Base-by-base conservation (phyloP, 2,797 vertebrate species). In the Scarus forsteni region DNA sequence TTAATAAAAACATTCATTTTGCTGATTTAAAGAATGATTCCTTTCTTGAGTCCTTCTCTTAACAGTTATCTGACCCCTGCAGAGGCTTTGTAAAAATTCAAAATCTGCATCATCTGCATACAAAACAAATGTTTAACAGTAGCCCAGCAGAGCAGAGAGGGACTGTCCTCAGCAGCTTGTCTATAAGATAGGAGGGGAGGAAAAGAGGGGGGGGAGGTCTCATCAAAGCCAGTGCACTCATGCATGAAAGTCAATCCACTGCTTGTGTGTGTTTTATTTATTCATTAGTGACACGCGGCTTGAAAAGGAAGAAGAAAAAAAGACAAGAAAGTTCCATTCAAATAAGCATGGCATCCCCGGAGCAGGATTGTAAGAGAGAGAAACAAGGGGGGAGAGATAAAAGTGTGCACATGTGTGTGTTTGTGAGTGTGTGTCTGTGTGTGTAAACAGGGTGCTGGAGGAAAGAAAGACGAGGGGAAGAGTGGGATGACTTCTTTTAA, bases 241-340 rank as follows among this genome's bases (percentile, higher is more conserved):
- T 84, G 93, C 93, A 86, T 94, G 92, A 93, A 94, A 93, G 92
- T 93, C 92, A 92, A 89, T 93, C 90, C 91, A 91, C 88, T 88
- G 89, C 87, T 84, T 89, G 85, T 88, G 88, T 92, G 90, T 92
- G 87, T 92, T 91, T 93, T 93, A 93, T 93, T 94, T 94, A 91
- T 93, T 94, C 92, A 93, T 94, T 93, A 94, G 91, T 93, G 91
- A 93, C 92, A 91, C 81, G 63, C 80, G 66, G 85, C 89, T 88
- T 91, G 86, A 89, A 90, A 90, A 90, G 65, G 71, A 87, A 79
- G 62, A 82, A 66, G 65, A 81, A 85, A 82, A n/a, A 89, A 89
- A 90, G 77, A 91, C 68, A 89, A 87, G 81, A 87, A 89, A 88
- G 87, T 92, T 91, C 83, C 87, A 91, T 92, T 93, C 86, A 91